A percentile compares a stretch with the other conserved stretches of the same genome.
These are phyloP conservation scores for Agrotis segetum DNA, from an alignment of 2,888 invertebrate genomes.

Conservation along the genomic window DNA sequence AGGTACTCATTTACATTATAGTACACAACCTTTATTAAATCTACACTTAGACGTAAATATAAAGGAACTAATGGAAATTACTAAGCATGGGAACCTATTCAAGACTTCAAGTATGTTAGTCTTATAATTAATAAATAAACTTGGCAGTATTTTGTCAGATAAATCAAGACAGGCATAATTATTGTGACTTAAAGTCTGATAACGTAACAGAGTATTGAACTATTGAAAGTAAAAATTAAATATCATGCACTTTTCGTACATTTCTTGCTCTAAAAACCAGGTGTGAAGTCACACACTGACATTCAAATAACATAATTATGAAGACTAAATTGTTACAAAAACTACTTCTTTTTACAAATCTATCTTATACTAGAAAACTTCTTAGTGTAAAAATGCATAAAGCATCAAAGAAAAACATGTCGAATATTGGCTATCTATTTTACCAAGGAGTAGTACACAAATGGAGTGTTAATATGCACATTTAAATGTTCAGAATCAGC, in stretches of 20 bases:
- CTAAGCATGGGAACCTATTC: slow-evolving; percentile 23
- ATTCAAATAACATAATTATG: slow-evolving; percentile 50
- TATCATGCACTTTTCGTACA: neutral
- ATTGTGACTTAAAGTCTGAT: slow-evolving; percentile 27
- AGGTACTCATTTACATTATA: slow-evolving; percentile 45
- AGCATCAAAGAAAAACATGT: slow-evolving; percentile 45
- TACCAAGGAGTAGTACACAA: slow-evolving; percentile 28
- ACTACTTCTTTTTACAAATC: slow-evolving; percentile 67
- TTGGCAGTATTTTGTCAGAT: slow-evolving; percentile 34
- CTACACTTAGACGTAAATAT: slow-evolving; percentile 51
- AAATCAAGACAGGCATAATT: slow-evolving; percentile 21
- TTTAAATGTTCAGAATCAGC: slow-evolving; percentile 1
- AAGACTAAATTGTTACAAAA: slow-evolving; percentile 64
- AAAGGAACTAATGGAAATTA: slow-evolving; percentile 53
- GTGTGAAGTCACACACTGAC: slow-evolving; percentile 40
- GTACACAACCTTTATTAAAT: slow-evolving; percentile 64
- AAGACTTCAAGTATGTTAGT: slow-evolving; percentile 26
- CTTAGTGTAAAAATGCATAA: slow-evolving; percentile 53
- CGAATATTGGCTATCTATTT: slow-evolving; percentile 66
- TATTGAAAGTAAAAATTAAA: slow-evolving; percentile 14
- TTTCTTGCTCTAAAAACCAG: slow-evolving; percentile 15
- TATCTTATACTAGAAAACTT: slow-evolving; percentile 56
- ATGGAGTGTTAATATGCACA: slow-evolving; percentile 32
- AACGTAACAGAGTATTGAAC: slow-evolving; percentile 35
- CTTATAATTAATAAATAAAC: slow-evolving; percentile 43